Evolutionary conservation across 2,113 vertebrate species (phyloP), one percentile per base, ranked within the genome.

Genomic region (Tretioscincus oriximinensis): DNA sequence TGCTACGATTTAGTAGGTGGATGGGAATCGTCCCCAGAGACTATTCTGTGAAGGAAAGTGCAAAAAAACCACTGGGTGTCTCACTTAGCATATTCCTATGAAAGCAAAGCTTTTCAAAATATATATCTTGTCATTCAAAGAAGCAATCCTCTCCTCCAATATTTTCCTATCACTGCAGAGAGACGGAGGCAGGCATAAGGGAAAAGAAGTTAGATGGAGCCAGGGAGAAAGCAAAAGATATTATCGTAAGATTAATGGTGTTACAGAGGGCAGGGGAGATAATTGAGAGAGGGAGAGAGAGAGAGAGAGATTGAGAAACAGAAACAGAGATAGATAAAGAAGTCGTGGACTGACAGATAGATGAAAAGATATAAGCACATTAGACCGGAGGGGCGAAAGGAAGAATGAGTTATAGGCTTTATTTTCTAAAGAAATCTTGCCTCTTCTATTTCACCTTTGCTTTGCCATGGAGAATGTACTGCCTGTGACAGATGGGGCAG

Each of bases 361-460:
- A 89, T 84, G 75, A 81, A 81, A 54, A 83, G 83, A 86, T 73
- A 79, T 29, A 88, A 86, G 77, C 68, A 26, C 86, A 81, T 91
- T 77, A 85, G 47, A 65, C 66, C 45, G 20, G 77, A 28, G 76
- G 9, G 66, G 22, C 26, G 2, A 69, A 66, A 47, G 51, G 0
- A 10, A 11, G 3, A 58, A 73, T 64, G 29, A 88, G 81, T 80
- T 21, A 81, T 29, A 21, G 70, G 49, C 61, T 58, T 85, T 84
- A 70, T 14, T 41, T 81, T 76, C 78, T 26, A 1, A 5, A 79
- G 66, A 89, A 90, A 91, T 85, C 87, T 77, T 7, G 4, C 78
- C 69, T 58, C 54, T 84, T 73, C 28, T 45, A 70, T 88, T 80
- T 84, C 76, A 18, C 72, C 12, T 47, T 78, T 74, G 80, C 14